Conservation (phyloP, 1,140 invertebrate species). For the Listronotus bonariensis region DNA sequence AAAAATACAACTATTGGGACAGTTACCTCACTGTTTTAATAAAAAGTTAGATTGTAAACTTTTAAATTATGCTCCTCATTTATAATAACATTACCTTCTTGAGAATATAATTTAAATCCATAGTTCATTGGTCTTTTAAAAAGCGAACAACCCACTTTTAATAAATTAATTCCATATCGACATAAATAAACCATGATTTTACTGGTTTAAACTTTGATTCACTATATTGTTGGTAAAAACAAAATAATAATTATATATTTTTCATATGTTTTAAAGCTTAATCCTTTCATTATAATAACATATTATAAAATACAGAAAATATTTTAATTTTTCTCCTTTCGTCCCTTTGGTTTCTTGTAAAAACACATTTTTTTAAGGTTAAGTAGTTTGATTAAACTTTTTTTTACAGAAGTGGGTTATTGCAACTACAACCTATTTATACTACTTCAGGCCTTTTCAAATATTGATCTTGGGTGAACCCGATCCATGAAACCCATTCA, state of each 20-base stretch:
- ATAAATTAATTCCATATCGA: constrained; percentile 6
- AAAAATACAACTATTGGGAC: no score
- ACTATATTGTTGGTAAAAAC: background rate
- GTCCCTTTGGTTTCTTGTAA: no score
- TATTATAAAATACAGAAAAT: no score
- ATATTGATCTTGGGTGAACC: no score
- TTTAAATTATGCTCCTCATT: no score
- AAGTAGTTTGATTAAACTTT: background rate
- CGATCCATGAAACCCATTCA: no score
- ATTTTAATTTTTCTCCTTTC: no score
- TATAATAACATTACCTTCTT: background rate
- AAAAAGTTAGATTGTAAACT: no score
- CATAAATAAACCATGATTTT: constrained; percentile 2
- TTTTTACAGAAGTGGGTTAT: background rate
- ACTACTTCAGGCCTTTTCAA: no score
- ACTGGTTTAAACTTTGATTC: background rate
- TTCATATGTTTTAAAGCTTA: background rate
- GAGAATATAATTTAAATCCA: background rate
- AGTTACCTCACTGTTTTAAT: no score
- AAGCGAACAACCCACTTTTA: background rate
- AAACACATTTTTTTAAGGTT: background rate
- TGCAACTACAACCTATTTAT: background rate
- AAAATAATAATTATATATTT: background rate
- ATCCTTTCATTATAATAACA: background rate
- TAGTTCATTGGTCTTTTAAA: background rate